phyloP scores from a whole-genome alignment of 2,888 invertebrate species.

The Frankliniella fusca region DNA sequence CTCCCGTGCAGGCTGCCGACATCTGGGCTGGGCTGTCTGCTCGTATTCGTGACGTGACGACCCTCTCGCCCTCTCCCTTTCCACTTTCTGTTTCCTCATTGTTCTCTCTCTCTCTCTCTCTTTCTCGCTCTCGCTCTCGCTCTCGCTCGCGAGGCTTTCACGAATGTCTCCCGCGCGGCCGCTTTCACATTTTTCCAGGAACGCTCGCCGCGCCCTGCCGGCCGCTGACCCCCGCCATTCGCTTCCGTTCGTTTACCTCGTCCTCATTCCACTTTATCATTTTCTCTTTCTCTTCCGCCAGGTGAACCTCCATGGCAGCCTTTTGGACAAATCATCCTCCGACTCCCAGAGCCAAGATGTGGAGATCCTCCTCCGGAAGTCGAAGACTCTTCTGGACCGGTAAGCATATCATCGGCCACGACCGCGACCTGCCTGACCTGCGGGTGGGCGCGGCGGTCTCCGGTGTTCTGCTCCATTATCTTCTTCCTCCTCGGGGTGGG shows the following conservation, averaged over 20 bases:
- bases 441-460: not conserved
- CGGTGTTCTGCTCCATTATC: not conserved
- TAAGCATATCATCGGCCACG: slow-evolving; percentile 35
- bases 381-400: slow-evolving; percentile 46
- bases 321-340: slow-evolving; percentile 45
- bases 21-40: slow-evolving; percentile 47
- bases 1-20: not conserved
- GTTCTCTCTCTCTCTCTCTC: slow-evolving; percentile 30
- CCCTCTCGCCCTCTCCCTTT: not conserved
- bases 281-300: slow-evolving; percentile 36
- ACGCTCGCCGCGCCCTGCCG: slow-evolving; percentile 21
- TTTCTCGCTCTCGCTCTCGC: slow-evolving; percentile 29
- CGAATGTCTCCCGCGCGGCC: not conserved
- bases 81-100: slow-evolving; percentile 21
- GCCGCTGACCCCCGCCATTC: not conserved
- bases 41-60: slow-evolving; percentile 40
- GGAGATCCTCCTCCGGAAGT: slow-evolving; percentile 45
- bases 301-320: slow-evolving; percentile 45
- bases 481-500: not conserved
- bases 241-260: not conserved
- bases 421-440: not conserved
- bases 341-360: slow-evolving; percentile 45
- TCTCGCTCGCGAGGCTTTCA: slow-evolving; percentile 9
- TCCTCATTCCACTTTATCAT: not conserved
- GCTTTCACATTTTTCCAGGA: not conserved